Conservation (phyloP, 2,888 invertebrate species). For the Pycnomerus fuliginosus region DNA sequence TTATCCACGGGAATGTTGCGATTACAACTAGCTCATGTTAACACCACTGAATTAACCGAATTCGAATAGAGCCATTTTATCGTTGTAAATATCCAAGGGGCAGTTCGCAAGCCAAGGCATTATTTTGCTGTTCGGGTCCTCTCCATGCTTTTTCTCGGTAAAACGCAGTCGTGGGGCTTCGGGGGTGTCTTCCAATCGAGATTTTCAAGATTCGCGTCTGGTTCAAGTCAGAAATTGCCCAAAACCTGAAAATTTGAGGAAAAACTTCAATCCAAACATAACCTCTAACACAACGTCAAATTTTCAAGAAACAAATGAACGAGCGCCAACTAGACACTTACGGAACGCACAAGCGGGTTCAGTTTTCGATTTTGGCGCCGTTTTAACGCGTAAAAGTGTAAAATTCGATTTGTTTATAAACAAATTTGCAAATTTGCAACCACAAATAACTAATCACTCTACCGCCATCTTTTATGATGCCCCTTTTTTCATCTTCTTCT, state of each 20-base stretch:
- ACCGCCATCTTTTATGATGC: conserved; percentile 53
- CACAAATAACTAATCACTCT: conserved; percentile 47
- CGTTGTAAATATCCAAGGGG: conserved; percentile 42
- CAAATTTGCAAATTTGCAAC: conserved; percentile 52
- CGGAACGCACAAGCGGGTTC: conserved; percentile 12
- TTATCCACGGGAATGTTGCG: background rate
- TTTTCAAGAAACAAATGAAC: conserved; percentile 19
- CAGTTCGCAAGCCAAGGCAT: conserved; percentile 32
- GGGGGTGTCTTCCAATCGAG: conserved; percentile 1
- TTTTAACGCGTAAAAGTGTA: conserved; percentile 2
- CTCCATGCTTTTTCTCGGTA: too few species aligned
- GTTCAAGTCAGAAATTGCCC: conserved; percentile 25
- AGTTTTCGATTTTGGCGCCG: conserved; percentile 4
- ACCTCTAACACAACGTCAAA: conserved; percentile 41
- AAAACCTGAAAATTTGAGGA: conserved; percentile 41
- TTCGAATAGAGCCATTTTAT: conserved; percentile 54
- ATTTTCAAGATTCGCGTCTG: conserved; percentile 5
- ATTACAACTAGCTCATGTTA: background rate
- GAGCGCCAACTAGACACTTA: conserved; percentile 12
- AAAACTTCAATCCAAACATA: conserved; percentile 44
- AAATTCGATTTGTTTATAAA: conserved; percentile 45
- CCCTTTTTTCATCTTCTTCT: conserved; percentile 45
- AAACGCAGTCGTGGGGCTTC: conserved; percentile 3
- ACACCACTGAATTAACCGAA: conserved; percentile 45
- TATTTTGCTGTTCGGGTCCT: conserved; percentile 30